Conservation (phyloP, 1,140 invertebrate genomes). For the Luehdorfia chinensis region DNA sequence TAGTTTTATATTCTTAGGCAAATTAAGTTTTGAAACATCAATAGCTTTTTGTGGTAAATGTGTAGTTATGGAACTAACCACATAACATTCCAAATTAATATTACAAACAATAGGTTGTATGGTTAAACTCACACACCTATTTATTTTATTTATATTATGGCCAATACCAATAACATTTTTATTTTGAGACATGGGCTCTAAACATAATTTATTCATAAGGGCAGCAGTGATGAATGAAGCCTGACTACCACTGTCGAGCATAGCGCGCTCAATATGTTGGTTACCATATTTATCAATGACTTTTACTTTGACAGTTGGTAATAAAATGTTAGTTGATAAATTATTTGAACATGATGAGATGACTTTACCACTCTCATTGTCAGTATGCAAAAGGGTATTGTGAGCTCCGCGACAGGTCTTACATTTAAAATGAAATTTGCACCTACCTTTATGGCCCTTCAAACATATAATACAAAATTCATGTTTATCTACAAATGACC, state of each 20-base stretch:
- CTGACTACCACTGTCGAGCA: conserved; percentile 27
- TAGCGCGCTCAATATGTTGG: conserved; percentile 19
- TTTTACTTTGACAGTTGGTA: conserved; percentile 23
- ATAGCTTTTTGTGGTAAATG: conserved; percentile 18
- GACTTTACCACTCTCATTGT: neutral
- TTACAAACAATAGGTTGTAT: conserved; percentile 15
- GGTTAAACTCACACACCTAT: conserved; percentile 16
- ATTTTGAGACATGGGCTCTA: conserved; percentile 2
- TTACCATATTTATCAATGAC: conserved; percentile 19
- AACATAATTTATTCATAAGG: conserved; percentile 10
- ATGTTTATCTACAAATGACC: conserved; percentile 7
- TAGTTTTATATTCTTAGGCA: conserved; percentile 21
- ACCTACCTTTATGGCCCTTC: conserved; percentile 17
- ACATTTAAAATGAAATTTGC: conserved; percentile 26
- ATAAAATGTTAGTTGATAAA: conserved; percentile 2
- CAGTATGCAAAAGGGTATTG: conserved; percentile 24
- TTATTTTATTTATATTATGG: conserved; percentile 22
- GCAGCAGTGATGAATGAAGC: conserved; percentile 20
- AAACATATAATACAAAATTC: conserved; percentile 20
- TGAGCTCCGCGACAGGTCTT: conserved; percentile 23
- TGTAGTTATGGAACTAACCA: conserved; percentile 21
- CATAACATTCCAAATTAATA: conserved; percentile 13
- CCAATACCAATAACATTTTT: conserved; percentile 24
- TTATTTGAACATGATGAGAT: neutral
- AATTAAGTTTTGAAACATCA: conserved; percentile 15